Evolutionary conservation across 2,888 invertebrate genomes (phyloP), one percentile per base, ranked within the genome.

Genomic region (Microctonus aethiopoides): DNA sequence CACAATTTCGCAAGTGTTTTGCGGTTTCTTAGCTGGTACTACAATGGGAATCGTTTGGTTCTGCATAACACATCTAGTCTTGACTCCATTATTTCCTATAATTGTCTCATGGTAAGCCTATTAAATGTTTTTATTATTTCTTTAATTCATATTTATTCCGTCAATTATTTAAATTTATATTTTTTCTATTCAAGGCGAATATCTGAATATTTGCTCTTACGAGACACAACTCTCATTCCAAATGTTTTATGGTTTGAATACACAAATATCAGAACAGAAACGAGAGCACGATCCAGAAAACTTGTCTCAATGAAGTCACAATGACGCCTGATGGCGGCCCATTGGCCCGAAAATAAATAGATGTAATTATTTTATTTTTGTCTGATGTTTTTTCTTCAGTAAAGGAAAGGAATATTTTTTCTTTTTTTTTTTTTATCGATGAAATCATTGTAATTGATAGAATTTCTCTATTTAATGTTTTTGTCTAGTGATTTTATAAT

Each of bases 161-260:
- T 51, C 22, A 61, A 56, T 32, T 7, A 62, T 57, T 54, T 26
- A 16, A 62, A 10, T 63, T 22, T 62, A 56, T 67, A 70, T 59
- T 57, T 22, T 51, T 60, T 67, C 46, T 46, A 54, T 54, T 65
- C 52, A 59, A 96, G 96, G 91, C 93, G 92, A 87, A 87, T 94
- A 76, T 94, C 95, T 70, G 96, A 97, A 88, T 92, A 94, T 86
- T 87, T 96, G 72, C 91, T 97, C 88, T 88, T 97, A 72, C 90
- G 96, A 74, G 97, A 97, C 84, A 95, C 95, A 46, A 95, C 96
- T 0, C 87, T 96, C 70, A 97, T 97, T 84, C 96, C 96, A 29
- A 96, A 97, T 86, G 94, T 97, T 20, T 86, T 96, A 76, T 96
- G 96, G 95, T 97, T 97, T 85, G 96, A 97, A 86, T 97, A 97